Percentiles rank a stretch among this genome's conserved stretches.
phyloP scores from a whole-genome alignment of 2,888 invertebrate genomes.

The Fragum sueziense region DNA sequence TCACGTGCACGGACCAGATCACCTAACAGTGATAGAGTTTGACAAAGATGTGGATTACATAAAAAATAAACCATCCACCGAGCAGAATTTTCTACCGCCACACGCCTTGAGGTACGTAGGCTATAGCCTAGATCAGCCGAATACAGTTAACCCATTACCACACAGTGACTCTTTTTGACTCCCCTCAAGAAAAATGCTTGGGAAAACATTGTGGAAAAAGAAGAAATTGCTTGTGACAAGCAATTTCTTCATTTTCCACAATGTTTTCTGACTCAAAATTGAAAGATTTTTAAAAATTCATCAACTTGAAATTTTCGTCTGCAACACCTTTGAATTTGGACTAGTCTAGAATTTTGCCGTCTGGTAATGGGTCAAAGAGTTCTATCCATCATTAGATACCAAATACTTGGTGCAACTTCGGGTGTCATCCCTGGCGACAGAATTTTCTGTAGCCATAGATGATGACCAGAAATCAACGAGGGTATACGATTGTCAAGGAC shows the following conservation, averaged over 20 bases:
- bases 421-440: no score
- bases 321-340: no score
- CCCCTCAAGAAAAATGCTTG: background rate
- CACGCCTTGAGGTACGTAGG: constrained; percentile 36
- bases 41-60: constrained; percentile 56
- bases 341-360: no score
- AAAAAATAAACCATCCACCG: constrained; percentile 39
- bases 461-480: no score
- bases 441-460: no score
- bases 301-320: no score
- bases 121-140: background rate
- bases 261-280: background rate
- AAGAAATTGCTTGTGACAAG: background rate
- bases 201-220: background rate
- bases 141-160: no score
- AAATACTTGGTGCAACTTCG: no score
- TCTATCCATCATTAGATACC: no score
- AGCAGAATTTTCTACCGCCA: constrained; percentile 48
- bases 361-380: no score
- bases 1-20: constrained; percentile 63
- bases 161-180: background rate
- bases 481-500: no score
- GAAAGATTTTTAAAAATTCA: no score
- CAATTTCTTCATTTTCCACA: constrained; percentile 1
- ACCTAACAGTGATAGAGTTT: constrained; percentile 60